Evolutionary conservation across 2,888 invertebrate species (phyloP), one percentile per base, ranked within the genome.

Genomic region (Rhopalosiphum nymphaeae): DNA sequence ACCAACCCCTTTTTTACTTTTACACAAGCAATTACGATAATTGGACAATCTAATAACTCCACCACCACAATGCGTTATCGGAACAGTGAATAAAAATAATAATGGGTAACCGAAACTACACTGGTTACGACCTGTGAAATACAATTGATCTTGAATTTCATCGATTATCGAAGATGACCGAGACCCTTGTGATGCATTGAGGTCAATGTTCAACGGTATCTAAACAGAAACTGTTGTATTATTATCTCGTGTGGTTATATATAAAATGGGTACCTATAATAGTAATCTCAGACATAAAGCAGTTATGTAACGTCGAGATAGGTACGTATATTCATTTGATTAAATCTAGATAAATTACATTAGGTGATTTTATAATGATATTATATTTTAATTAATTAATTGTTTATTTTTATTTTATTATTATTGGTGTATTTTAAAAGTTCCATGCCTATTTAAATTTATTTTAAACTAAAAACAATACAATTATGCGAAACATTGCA

Each of bases 1-100:
- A n/a, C 44, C 89, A 44, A 56, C 44, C 42, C 36, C 36, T n/a
- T 44, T 29, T 42, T 57, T 57, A 42, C 56, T 89, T 89, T 89
- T 89, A 42, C 26, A 89, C 42, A 26, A 89, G 56, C 89, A 89
- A 89, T 89, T 89, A 57, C 89, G 89, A 56, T 89, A 89, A 89
- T 89, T 89, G 89, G 89, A 89, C 56, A 89, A 89, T 88, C 49
- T 36, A 88, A 53, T 88, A 53, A 53, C 36, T 36, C 53, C 36
- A 36, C 36, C 36, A 7, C n/a, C 36, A 36, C 36, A 36, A 78
- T 78, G 36, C 78, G 78, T 78, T 36, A 78, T 78, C 11, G 78
- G 78, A 78, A 78, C 78, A 36, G 36, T 21, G 36, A 36, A 78
- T 9, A 78, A 36, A 36, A 78, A 78, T n/a, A 78, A 78, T 78